Evolutionary conservation across 2,888 invertebrate genomes (phyloP).

Genomic region (Campoletis raptor): DNA sequence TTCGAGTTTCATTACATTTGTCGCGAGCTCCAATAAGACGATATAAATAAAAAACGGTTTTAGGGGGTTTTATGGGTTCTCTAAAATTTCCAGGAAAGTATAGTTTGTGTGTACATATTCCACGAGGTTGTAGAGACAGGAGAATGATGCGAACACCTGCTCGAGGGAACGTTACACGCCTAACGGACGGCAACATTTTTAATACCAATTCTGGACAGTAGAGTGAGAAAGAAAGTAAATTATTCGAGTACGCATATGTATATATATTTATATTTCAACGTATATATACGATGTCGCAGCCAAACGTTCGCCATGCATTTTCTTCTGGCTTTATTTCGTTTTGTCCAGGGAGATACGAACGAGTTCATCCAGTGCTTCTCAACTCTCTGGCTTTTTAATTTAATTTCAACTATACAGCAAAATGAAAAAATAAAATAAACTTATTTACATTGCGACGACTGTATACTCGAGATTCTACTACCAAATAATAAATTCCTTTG

Average conservation of each 20-base stretch:
- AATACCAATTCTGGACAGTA: conserved; percentile 20
- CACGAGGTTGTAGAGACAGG: neutral
- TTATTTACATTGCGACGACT: neutral
- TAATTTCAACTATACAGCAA: neutral
- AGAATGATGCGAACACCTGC: conserved; percentile 62
- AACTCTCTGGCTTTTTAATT: conserved; percentile 35
- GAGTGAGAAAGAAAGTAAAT: conserved; percentile 33
- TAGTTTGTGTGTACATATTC: neutral
- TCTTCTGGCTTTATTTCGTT: conserved; percentile 76
- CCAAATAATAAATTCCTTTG: conserved; percentile 34
- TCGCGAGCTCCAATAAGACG: conserved; percentile 6
- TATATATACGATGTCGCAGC: conserved; percentile 31
- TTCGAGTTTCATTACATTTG: conserved; percentile 24
- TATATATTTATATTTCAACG: conserved; percentile 12
- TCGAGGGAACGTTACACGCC: conserved; percentile 57
- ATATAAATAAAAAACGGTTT: conserved; percentile 10
- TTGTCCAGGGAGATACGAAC: conserved; percentile 74
- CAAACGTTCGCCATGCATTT: conserved; percentile 66
- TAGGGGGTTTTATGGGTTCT: conserved; percentile 46
- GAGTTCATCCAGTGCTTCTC: conserved; percentile 62
- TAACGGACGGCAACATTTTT: conserved; percentile 54
- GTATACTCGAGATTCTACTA: neutral
- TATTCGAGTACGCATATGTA: conserved; percentile 31
- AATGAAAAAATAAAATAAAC: neutral
- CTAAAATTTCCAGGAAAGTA: neutral